Evolutionary conservation across 2,888 invertebrate species (phyloP).

Genomic region (Epiblema foenella): DNA sequence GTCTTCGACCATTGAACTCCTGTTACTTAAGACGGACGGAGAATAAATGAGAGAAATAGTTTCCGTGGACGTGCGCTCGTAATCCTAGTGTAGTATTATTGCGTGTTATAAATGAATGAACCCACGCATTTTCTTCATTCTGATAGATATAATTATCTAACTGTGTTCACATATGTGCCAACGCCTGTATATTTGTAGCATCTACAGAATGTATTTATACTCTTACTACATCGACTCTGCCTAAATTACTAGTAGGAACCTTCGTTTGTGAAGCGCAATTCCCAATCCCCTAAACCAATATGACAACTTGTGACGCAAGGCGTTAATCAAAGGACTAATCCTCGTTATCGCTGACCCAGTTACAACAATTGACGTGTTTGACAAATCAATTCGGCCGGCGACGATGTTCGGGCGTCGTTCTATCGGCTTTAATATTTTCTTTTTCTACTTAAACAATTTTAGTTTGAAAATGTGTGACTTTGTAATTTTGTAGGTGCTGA

Average conservation of each 20-base stretch:
- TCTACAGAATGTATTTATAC: no score
- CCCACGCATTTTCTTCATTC: slow-evolving; percentile 2
- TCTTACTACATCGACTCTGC: no score
- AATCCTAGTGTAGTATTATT: not conserved
- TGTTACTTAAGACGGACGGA: no score
- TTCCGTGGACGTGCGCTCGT: not conserved
- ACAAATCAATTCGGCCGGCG: slow-evolving; percentile 33
- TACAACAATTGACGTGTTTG: slow-evolving; percentile 55
- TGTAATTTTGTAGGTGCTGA: not conserved
- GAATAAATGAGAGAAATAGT: not conserved
- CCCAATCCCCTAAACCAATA: slow-evolving; percentile 15
- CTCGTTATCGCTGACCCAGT: slow-evolving; percentile 65
- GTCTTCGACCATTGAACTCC: no score
- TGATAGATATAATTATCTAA: not conserved
- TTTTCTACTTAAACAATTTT: not conserved
- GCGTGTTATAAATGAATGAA: slow-evolving; percentile 19
- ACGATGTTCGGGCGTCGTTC: not conserved
- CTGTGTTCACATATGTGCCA: not conserved
- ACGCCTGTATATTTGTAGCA: not conserved
- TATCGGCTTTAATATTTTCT: not conserved
- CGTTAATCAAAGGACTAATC: slow-evolving; percentile 64
- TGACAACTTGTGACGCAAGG: slow-evolving; percentile 46
- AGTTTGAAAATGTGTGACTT: not conserved
- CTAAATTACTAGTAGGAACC: not conserved
- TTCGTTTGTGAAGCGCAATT: not conserved